Base-by-base conservation (phyloP, 1,140 invertebrate species). In the Ruditapes philippinarum region DNA sequence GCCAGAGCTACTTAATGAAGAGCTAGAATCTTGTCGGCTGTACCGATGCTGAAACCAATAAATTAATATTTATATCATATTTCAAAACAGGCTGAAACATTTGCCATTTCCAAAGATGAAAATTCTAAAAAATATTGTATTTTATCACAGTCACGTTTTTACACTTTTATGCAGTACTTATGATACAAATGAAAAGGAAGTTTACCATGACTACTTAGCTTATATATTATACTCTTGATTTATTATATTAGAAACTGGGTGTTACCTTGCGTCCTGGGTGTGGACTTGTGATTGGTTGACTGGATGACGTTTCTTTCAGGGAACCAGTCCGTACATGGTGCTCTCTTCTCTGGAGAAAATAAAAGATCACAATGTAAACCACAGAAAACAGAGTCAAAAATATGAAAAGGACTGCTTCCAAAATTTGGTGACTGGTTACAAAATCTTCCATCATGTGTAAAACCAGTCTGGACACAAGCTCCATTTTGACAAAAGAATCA, bases 1-100 rank as follows among this genome's bases (percentile, higher is more conserved):
- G 91, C 93, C 91, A 79, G 94, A 94, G 85, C 94, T 94, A 82
- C 94, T 95, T 65, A 93, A 91, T 31, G 94, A 94, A 17, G 94
- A 94, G 19, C 90, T 91, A 25, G 94, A 94, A 81, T 95, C 93
- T 78, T 94, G 92, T 11, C 94, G 86, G 51, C 91, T 89, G 88
- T 93, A 95, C 17, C 93, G 91, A 51, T 93, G 89, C 94, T 95
- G 92, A 70, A 70, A 70, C n/a, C 14, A 45, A n/a, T n/a, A n/a
- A n/a, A n/a, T n/a, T n/a, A n/a, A n/a, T n/a, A n/a, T n/a, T n/a
- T n/a, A n/a, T n/a, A n/a, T n/a, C n/a, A n/a, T n/a, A n/a, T n/a
- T n/a, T n/a, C n/a, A n/a, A n/a, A n/a, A n/a, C n/a, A n/a, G n/a
- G n/a, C n/a, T n/a, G n/a, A n/a, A n/a, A n/a, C n/a, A n/a, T n/a